phyloP scores from a whole-genome alignment of 37 sponge, comb jelly and placozoan species.

The Halisarca cf. caerulea region DNA sequence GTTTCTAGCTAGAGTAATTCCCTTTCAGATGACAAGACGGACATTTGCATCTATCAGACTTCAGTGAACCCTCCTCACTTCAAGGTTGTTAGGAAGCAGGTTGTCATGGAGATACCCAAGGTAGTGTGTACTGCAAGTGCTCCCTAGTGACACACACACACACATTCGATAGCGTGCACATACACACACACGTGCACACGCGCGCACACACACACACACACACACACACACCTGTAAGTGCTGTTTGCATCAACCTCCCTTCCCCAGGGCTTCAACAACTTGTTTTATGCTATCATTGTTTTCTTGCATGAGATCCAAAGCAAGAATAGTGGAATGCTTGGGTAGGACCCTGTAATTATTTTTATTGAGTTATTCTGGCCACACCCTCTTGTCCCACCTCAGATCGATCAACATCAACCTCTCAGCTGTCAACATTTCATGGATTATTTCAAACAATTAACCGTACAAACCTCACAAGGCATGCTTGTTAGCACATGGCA shows the following conservation, averaged over 20 bases:
- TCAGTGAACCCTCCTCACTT: slow-evolving; percentile 75
- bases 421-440: slow-evolving; percentile 76
- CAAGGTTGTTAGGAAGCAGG: slow-evolving; percentile 65
- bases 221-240: too few species aligned
- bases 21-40: slow-evolving; percentile 47
- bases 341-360: slow-evolving; percentile 43
- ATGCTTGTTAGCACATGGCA: too few species aligned
- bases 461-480: too few species aligned
- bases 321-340: slow-evolving; percentile 79
- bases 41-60: slow-evolving; percentile 71
- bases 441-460: slow-evolving; percentile 52
- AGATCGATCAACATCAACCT: slow-evolving; percentile 74
- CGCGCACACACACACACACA: too few species aligned
- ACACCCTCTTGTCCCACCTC: not conserved
- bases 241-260: too few species aligned
- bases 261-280: slow-evolving; percentile 81
- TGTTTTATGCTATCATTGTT: slow-evolving; percentile 79
- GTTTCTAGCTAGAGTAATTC: too few species aligned
- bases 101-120: slow-evolving; percentile 59
- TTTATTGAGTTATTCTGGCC: not conserved
- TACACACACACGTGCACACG: too few species aligned
- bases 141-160: too few species aligned
- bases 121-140: slow-evolving; percentile 34
- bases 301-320: slow-evolving; percentile 74
- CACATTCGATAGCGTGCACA: too few species aligned